Conservation (phyloP, 2,113 vertebrate species). For the Dascyllus trimaculatus region DNA sequence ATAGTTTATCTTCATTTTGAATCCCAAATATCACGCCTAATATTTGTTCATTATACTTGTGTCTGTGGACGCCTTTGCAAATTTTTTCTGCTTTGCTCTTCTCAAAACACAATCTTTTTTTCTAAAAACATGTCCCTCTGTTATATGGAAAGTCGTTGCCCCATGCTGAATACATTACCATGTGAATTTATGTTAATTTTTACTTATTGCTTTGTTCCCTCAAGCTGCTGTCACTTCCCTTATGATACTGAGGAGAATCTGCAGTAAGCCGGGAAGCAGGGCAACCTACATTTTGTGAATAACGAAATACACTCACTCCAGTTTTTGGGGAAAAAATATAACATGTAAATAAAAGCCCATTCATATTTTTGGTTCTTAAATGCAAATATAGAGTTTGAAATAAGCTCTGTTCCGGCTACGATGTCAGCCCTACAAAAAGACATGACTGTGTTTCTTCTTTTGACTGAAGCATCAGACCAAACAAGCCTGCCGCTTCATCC, state of each 20-base stretch:
- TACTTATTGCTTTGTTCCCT: slow-evolving; percentile 71
- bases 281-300: slow-evolving; percentile 11
- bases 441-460: background rate
- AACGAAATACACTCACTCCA: slow-evolving; percentile 6
- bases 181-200: slow-evolving; percentile 80
- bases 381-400: background rate
- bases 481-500: background rate
- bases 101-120: slow-evolving; percentile 46
- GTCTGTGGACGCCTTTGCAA: slow-evolving; percentile 50
- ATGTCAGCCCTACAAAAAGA: background rate
- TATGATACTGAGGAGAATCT: slow-evolving; percentile 52
- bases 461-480: background rate
- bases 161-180: slow-evolving; percentile 79
- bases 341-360: slow-evolving; percentile 1
- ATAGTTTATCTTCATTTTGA: slow-evolving; percentile 68
- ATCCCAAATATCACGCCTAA: slow-evolving; percentile 64
- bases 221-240: slow-evolving; percentile 67
- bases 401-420: too few relatives aligned
- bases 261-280: slow-evolving; percentile 31
- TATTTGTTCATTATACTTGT: slow-evolving; percentile 68
- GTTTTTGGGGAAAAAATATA: background rate
- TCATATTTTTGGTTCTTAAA: slow-evolving; percentile 18
- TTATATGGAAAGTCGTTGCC: slow-evolving; percentile 63
- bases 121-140: slow-evolving; percentile 63
- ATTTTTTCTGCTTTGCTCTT: slow-evolving; percentile 54